These are phyloP conservation scores for Montipora foliosa DNA, from an alignment of 64 coral and sea anemone species.

Conservation along the genomic window DNA sequence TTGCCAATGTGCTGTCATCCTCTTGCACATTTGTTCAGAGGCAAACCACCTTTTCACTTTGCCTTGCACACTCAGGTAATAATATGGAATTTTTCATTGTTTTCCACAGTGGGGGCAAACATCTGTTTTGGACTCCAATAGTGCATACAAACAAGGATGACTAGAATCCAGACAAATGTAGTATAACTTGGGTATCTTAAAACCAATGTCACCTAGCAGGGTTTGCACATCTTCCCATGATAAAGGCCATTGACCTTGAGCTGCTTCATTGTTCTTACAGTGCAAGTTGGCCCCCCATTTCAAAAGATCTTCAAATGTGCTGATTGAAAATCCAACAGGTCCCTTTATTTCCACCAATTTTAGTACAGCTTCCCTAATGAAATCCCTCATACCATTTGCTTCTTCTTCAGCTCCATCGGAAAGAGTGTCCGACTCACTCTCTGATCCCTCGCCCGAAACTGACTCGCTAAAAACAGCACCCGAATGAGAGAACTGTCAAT, in stretches of 20 bases:
- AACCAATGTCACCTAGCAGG: too few species aligned
- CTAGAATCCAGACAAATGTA: too few species aligned
- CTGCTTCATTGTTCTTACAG: conserved; percentile 55
- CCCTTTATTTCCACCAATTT: conserved; percentile 79
- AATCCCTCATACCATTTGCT: conserved; percentile 27
- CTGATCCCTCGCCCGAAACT: conserved; percentile 8
- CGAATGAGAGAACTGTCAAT: conserved; percentile 8
- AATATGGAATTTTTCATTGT: too few species aligned
- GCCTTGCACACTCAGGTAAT: too few species aligned
- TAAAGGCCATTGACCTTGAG: not conserved
- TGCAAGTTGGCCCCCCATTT: conserved; percentile 68
- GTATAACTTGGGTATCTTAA: too few species aligned
- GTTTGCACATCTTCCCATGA: too few species aligned
- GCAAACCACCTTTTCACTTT: too few species aligned
- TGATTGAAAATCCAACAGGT: conserved; percentile 69
- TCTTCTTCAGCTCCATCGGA: conserved; percentile 7
- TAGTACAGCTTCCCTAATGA: conserved; percentile 67
- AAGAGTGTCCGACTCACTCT: not conserved
- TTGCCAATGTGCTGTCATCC: too few species aligned
- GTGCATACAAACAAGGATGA: too few species aligned
- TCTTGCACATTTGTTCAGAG: too few species aligned
- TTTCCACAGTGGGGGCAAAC: too few species aligned
- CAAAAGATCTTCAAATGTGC: conserved; percentile 57
- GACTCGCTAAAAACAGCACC: not conserved
- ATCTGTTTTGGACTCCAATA: too few species aligned